A percentile compares a stretch with the other conserved stretches of the same genome.
Evolutionary conservation across 2,797 vertebrate species (phyloP).

Genomic region (Antennarius maculatus): DNA sequence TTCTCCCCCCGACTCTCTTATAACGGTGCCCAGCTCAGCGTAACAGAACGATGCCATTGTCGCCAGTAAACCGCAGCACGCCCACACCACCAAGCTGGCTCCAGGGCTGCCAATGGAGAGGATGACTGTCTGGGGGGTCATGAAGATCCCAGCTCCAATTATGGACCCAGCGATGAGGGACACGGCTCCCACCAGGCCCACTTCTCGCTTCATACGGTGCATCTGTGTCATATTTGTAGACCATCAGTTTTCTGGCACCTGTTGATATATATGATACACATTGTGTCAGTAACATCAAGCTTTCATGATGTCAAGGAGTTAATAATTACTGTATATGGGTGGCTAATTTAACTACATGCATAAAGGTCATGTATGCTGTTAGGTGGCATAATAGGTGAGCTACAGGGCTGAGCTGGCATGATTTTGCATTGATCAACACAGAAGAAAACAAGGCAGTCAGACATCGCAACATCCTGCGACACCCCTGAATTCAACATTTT

Average conservation of each 20-base stretch:
- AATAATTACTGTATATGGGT: slow-evolving; percentile 65
- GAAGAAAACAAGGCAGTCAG: too few relatives aligned
- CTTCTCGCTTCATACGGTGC: slow-evolving; percentile 82
- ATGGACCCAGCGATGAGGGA: slow-evolving; percentile 88
- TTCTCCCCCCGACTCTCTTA: slow-evolving; percentile 89
- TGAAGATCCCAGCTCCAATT: slow-evolving; percentile 92
- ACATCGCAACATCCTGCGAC: too few relatives aligned
- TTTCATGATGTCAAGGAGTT: slow-evolving; percentile 47
- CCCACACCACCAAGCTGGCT: slow-evolving; percentile 88
- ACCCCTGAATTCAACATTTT: too few relatives aligned
- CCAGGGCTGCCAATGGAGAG: slow-evolving; percentile 84
- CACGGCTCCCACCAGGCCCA: slow-evolving; percentile 84
- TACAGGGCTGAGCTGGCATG: too few relatives aligned
- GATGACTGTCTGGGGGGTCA: slow-evolving; percentile 88
- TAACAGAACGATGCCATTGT: slow-evolving; percentile 85
- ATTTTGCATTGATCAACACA: too few relatives aligned
- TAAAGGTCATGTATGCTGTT: too few relatives aligned
- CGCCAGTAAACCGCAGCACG: slow-evolving; percentile 83
- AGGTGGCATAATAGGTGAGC: too few relatives aligned
- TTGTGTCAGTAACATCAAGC: slow-evolving; percentile 36
- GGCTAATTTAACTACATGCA: too few relatives aligned
- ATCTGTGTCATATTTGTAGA: slow-evolving; percentile 40
- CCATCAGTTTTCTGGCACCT: neutral
- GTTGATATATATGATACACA: too few relatives aligned
- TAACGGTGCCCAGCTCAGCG: slow-evolving; percentile 87